Evolutionary conservation across 2,797 vertebrate species (phyloP).

Genomic region (Manis javanica): DNA sequence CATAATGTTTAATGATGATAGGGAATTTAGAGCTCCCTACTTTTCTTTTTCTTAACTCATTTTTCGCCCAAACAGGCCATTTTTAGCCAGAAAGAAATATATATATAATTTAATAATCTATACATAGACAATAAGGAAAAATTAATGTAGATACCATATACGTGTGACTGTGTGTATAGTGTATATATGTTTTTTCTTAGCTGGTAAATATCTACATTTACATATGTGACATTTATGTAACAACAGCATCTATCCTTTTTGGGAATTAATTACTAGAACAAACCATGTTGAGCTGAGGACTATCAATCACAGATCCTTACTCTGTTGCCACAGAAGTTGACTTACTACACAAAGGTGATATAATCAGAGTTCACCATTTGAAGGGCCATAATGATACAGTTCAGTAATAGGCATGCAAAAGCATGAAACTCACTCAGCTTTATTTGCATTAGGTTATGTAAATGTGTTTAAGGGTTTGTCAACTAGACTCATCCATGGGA

Average conservation of each 20-base stretch:
- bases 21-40: neutral
- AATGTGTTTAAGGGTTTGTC: neutral
- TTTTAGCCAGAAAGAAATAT: neutral
- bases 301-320: neutral
- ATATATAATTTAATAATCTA: neutral
- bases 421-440: neutral
- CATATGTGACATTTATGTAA: neutral
- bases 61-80: neutral
- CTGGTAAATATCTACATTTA: neutral
- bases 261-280: neutral
- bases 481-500: neutral
- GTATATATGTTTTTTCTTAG: neutral
- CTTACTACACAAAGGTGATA: neutral
- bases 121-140: neutral
- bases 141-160: neutral
- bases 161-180: neutral
- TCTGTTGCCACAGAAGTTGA: neutral
- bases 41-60: neutral
- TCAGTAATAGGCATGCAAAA: neutral
- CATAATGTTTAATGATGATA: neutral
- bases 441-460: neutral
- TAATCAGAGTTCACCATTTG: neutral
- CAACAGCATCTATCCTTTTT: neutral
- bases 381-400: neutral
- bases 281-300: neutral